Conservation (phyloP, 2,113 vertebrate genomes). For the Saiga tatarica region DNA sequence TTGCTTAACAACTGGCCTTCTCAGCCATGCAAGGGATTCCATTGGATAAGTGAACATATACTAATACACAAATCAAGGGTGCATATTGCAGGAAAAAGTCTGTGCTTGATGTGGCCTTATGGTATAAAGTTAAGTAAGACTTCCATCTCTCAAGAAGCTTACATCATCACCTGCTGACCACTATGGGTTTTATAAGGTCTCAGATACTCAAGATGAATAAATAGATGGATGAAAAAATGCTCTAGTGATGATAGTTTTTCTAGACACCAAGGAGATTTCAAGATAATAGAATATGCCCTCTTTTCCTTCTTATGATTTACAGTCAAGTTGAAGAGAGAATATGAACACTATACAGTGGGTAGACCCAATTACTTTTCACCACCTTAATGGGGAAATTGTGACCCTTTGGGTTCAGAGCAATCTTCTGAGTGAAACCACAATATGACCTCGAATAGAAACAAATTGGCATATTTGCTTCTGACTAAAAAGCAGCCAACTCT, state of each 20-base stretch:
- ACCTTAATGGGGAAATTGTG: constrained; percentile 59
- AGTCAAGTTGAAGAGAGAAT: constrained; percentile 7
- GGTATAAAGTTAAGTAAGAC: neutral
- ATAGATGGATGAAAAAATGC: neutral
- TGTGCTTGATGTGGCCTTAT: neutral
- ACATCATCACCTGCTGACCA: neutral
- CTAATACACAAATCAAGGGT: neutral
- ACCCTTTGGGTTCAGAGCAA: constrained; percentile 51
- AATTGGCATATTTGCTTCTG: neutral
- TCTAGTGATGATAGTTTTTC: neutral
- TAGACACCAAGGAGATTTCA: neutral
- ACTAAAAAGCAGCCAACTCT: constrained; percentile 16
- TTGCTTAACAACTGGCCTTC: neutral
- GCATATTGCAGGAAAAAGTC: neutral
- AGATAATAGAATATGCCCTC: neutral
- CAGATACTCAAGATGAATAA: neutral
- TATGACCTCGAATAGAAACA: constrained; percentile 55
- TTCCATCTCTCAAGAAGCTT: neutral
- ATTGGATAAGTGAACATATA: neutral
- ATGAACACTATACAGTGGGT: neutral
- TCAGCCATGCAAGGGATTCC: neutral
- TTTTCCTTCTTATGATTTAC: constrained; percentile 16
- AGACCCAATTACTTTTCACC: constrained; percentile 59
- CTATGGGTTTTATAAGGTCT: neutral
- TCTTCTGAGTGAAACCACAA: constrained; percentile 61